Evolutionary conservation across 2,888 invertebrate genomes (phyloP).

Genomic region (Zaprionus obscuricornis): DNA sequence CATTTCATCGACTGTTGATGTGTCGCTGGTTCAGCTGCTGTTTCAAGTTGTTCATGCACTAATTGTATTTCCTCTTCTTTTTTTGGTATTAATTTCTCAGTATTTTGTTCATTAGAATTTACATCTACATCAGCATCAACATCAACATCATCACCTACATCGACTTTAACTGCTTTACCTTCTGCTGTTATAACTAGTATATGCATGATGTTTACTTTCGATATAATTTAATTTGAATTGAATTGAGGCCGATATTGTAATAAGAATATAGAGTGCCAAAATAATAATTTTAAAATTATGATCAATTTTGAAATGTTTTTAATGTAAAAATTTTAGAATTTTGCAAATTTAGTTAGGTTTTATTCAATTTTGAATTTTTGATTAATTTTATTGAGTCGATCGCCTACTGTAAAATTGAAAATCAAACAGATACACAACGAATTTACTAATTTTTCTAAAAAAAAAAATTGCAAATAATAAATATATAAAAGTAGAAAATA

Average conservation of each 20-base stretch:
- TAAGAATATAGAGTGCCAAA: constrained; percentile 38
- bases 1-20: too few relatives aligned
- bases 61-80: background rate
- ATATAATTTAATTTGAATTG: constrained; percentile 17
- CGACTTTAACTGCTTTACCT: constrained; percentile 47
- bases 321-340: background rate
- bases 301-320: constrained; percentile 30
- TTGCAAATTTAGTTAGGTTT: background rate
- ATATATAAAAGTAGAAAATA: too few relatives aligned
- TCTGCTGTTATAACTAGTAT: constrained; percentile 56
- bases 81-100: background rate
- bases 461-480: too few relatives aligned
- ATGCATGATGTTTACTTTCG: constrained; percentile 40
- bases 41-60: constrained; percentile 2
- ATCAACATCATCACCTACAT: constrained; percentile 40
- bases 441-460: too few relatives aligned
- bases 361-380: too few relatives aligned
- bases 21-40: too few relatives aligned
- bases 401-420: too few relatives aligned
- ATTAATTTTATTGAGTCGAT: too few relatives aligned
- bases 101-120: background rate
- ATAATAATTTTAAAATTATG: constrained; percentile 11
- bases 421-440: too few relatives aligned
- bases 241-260: constrained; percentile 39
- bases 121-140: too few relatives aligned